phyloP scores from a whole-genome alignment of 2,797 vertebrate genomes.

The Pristis pectinata region DNA sequence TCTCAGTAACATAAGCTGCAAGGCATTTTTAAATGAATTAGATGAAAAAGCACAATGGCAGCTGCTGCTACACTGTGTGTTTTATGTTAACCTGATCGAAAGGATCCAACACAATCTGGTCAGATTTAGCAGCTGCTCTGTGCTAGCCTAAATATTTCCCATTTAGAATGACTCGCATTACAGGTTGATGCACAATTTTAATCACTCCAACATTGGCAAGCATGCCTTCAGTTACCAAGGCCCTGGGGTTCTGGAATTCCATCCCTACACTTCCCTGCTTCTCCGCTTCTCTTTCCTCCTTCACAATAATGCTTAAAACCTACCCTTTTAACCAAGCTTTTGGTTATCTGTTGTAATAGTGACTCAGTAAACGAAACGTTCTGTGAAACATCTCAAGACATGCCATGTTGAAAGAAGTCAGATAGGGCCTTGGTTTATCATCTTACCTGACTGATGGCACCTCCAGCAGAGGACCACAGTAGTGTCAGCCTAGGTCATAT shows the following conservation, averaged over 20 bases:
- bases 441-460: neutral
- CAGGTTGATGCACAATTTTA: neutral
- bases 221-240: neutral
- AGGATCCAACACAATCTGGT: neutral
- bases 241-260: neutral
- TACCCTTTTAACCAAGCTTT: too few relatives aligned
- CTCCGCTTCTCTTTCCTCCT: neutral
- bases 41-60: neutral
- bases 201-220: neutral
- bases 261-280: neutral
- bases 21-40: neutral
- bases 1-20: constrained; percentile 23
- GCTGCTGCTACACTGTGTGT: neutral
- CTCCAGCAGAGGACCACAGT: neutral
- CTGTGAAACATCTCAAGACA: too few relatives aligned
- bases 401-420: neutral
- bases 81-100: neutral
- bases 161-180: neutral
- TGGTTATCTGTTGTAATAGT: too few relatives aligned
- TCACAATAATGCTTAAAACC: neutral
- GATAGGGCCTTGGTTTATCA: neutral
- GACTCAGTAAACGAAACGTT: too few relatives aligned
- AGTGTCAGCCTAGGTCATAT: neutral
- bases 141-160: neutral
- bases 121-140: neutral